phyloP scores from a whole-genome alignment of 1,140 invertebrate species.

The Drosophila truncata region DNA sequence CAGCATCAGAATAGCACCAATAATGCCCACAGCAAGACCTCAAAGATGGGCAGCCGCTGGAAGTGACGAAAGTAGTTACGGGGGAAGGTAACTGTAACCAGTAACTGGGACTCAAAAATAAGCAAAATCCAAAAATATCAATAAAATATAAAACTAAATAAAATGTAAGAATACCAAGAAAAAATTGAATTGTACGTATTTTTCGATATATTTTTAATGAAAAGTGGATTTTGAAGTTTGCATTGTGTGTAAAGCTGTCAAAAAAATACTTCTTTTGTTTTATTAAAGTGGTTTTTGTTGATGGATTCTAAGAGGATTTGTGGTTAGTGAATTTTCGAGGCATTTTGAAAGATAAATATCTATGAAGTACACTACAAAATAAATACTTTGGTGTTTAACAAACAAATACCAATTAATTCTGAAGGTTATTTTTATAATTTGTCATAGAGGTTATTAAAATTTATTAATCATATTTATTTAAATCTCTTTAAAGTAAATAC shows the following conservation, averaged over 20 bases:
- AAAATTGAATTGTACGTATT: background rate
- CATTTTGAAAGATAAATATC: background rate
- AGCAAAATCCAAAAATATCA: background rate
- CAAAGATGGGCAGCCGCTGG: constrained; percentile 75
- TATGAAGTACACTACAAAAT: background rate
- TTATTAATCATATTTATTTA: background rate
- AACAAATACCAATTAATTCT: background rate
- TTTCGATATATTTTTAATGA: background rate
- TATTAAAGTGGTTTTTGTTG: background rate
- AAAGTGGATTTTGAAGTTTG: background rate
- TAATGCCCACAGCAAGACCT: constrained; percentile 59
- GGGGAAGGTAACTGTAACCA: background rate
- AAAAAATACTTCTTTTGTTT: constrained; percentile 1
- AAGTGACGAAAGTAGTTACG: constrained; percentile 65
- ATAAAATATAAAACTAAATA: background rate
- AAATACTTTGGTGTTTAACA: background rate
- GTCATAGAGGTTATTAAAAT: background rate
- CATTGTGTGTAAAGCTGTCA: background rate
- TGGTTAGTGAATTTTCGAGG: no score
- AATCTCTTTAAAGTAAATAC: background rate
- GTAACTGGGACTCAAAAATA: background rate
- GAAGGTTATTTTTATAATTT: background rate
- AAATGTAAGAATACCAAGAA: background rate
- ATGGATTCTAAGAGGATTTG: background rate
- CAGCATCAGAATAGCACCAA: constrained; percentile 77